Evolutionary conservation across 2,797 vertebrate genomes (phyloP).

Genomic region (Bradypodion ventrale): DNA sequence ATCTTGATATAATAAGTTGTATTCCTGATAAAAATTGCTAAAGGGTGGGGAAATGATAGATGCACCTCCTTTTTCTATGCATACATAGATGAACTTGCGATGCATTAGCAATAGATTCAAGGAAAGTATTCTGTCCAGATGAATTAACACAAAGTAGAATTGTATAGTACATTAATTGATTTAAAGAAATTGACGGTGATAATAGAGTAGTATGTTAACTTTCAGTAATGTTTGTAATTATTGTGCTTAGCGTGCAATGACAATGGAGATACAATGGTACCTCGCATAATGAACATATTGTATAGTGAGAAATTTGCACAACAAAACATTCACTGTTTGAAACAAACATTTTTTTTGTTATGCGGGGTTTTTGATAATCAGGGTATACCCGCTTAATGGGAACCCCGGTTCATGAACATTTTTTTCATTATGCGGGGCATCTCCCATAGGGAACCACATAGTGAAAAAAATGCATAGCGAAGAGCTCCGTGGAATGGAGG

Average conservation of each 20-base stretch:
- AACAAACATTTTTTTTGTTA: no score
- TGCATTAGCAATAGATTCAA: fast-evolving
- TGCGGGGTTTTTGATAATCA: no score
- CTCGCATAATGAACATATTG: no score
- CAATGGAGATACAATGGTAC: no score
- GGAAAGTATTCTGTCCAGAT: not conserved
- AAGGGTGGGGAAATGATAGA: not conserved
- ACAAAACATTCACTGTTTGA: no score
- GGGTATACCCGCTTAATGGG: no score
- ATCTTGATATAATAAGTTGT: not conserved
- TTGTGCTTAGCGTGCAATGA: not conserved
- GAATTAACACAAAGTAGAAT: not conserved
- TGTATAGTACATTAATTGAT: not conserved
- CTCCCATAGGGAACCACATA: no score
- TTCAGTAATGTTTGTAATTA: not conserved
- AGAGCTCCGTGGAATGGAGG: no score
- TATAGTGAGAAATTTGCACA: no score
- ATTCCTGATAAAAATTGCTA: not conserved
- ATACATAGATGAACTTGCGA: not conserved
- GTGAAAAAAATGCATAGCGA: no score
- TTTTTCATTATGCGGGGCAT: no score
- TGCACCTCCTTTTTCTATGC: not conserved
- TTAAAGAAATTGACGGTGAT: not conserved
- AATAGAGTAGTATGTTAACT: not conserved
- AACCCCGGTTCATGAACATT: no score